Evolutionary conservation across 1,140 invertebrate species (phyloP), one percentile per base, ranked within the genome.

Genomic region (Rhyacophila brunnea): DNA sequence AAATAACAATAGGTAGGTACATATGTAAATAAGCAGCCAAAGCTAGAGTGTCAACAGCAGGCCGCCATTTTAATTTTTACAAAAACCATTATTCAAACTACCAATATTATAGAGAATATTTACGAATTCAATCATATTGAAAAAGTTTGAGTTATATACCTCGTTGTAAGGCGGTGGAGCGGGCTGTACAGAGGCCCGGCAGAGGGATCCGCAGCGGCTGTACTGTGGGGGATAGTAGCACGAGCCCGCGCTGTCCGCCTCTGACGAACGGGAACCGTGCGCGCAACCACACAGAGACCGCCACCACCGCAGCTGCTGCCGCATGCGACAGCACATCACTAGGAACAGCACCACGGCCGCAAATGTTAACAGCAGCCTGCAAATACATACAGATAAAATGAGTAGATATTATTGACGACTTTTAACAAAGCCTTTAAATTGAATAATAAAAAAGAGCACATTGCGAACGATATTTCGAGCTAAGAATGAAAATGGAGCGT

Each of bases 151-250:
- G n/a, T n/a, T n/a, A 40, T 15, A 70, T 73, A 91, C 90, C 83
- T 92, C 91, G 54, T 87, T 87, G 73, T 93, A 93, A 0, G 90
- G 89, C 7, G 87, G 87, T 53, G 89, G 84, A 0, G 86, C 81
- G 67, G 88, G 87, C 64, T 89, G 85, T 66, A 90, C 88, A 42
- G 87, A 89, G 49, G 85, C 85, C 68, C 89, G 90, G 67, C 88
- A 65, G 66, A 91, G 88, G 40, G 88, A 91, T 51, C 85, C 86
- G 69, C 89, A 91, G 66, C 88, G 81, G 65, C 87, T 89, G 67
- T 90, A 91, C 64, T 88, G 85, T 1, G 88, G 89, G 10, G 89
- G 88, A 0, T 85, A 84, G 73, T 88, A 91, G 68, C 86, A 88
- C 6, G 87, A 88, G 28, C 85, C 86, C 5, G 86, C 83, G 0